Conservation (phyloP, 64 coral and sea anemone species). For the Cladopsammia gracilis region DNA sequence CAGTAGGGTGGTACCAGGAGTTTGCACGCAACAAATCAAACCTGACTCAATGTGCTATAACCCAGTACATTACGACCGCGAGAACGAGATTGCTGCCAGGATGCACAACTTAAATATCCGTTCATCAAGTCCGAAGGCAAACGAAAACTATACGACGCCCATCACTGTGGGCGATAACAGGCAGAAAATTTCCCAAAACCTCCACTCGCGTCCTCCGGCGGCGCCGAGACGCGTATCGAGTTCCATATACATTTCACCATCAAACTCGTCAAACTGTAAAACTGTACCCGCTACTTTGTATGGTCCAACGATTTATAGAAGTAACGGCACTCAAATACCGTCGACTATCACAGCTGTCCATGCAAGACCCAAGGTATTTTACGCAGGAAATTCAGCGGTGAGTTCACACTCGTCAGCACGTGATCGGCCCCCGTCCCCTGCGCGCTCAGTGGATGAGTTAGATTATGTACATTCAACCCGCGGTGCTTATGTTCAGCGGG, state of each 20-base stretch:
- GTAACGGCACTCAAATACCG: neutral
- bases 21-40: slow-evolving; percentile 92
- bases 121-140: neutral
- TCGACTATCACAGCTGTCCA: neutral
- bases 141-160: neutral
- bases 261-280: slow-evolving; percentile 37
- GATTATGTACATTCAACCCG: neutral
- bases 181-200: slow-evolving; percentile 22
- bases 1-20: slow-evolving; percentile 1
- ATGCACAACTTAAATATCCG: neutral
- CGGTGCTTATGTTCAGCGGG: neutral
- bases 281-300: neutral
- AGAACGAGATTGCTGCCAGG: slow-evolving; percentile 56
- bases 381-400: slow-evolving; percentile 14
- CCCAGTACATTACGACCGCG: slow-evolving; percentile 83
- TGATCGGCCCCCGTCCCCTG: slow-evolving; percentile 28
- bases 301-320: slow-evolving; percentile 16
- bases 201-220: neutral
- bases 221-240: neutral
- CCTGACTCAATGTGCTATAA: slow-evolving; percentile 93
- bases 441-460: neutral
- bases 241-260: slow-evolving; percentile 26
- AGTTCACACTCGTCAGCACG: neutral
- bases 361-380: slow-evolving; percentile 25
- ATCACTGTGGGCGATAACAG: neutral